These are phyloP conservation scores for Dromaius novaehollandiae DNA, from an alignment of 2,113 vertebrate species.

Conservation along the genomic window DNA sequence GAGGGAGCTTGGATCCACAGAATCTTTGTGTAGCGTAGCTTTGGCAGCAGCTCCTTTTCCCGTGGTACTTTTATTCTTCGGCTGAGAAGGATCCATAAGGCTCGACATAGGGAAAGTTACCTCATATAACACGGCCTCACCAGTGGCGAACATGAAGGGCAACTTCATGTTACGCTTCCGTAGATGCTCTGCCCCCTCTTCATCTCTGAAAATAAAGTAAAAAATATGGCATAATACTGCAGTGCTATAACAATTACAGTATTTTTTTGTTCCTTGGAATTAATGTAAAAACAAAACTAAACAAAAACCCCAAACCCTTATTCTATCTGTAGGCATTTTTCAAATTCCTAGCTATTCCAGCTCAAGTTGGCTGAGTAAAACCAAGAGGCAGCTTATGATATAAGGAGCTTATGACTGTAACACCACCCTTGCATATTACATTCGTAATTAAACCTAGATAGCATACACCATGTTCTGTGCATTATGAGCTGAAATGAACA, in stretches of 20 bases:
- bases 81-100: conserved; percentile 61
- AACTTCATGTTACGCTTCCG: conserved; percentile 78
- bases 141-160: conserved; percentile 86
- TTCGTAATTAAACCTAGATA: conserved; percentile 54
- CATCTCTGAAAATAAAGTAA: conserved; percentile 76
- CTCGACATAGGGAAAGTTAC: conserved; percentile 51
- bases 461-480: neutral
- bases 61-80: conserved; percentile 41
- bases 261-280: neutral
- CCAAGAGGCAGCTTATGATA: conserved; percentile 41
- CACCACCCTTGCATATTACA: conserved; percentile 31
- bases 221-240: neutral
- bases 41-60: conserved; percentile 56
- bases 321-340: conserved; percentile 39
- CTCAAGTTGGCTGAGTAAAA: conserved; percentile 27
- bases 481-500: conserved; percentile 8
- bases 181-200: conserved; percentile 85
- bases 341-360: conserved; percentile 36
- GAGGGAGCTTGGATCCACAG: conserved; percentile 79
- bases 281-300: neutral
- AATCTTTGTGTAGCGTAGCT: conserved; percentile 22
- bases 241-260: neutral
- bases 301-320: neutral
- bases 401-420: conserved; percentile 59
- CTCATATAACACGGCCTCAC: conserved; percentile 86